These are phyloP conservation scores for Neopelma chrysocephalum DNA, from an alignment of 2,797 vertebrate species.

Conservation along the genomic window DNA sequence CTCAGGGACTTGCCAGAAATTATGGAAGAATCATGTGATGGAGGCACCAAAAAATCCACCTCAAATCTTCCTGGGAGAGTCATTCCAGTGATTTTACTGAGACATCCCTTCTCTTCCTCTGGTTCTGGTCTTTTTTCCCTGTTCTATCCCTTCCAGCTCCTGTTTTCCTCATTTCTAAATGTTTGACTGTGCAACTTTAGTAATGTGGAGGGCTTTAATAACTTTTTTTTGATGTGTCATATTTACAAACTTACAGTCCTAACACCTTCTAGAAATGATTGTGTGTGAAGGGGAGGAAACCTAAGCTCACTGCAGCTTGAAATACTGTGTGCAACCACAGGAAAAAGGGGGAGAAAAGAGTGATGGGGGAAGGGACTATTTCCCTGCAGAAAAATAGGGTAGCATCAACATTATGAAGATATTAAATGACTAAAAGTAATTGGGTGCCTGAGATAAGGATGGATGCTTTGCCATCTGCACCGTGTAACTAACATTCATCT, in stretches of 20 bases:
- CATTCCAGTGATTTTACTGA: neutral
- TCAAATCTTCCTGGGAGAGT: neutral
- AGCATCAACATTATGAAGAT: constrained; percentile 26
- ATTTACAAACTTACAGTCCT: neutral
- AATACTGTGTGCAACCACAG: neutral
- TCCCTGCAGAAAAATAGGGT: neutral
- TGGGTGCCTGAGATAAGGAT: constrained; percentile 62
- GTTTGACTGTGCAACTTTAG: neutral
- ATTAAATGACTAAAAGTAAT: constrained; percentile 56
- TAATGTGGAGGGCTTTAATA: neutral
- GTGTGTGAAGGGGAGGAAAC: neutral
- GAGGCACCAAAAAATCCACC: neutral
- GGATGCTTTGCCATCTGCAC: constrained; percentile 62
- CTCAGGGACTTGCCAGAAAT: neutral
- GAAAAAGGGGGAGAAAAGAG: neutral
- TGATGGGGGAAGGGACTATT: neutral
- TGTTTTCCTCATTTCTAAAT: neutral
- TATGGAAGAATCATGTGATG: rapidly evolving
- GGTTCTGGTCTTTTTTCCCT: neutral
- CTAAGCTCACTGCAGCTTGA: neutral
- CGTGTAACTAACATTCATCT: constrained; percentile 55
- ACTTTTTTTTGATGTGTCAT: neutral
- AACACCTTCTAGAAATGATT: neutral
- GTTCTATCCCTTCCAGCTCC: neutral
- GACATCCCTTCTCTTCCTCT: neutral